Base-by-base conservation (phyloP, 2,113 vertebrate genomes). In the Piprites chloris region DNA sequence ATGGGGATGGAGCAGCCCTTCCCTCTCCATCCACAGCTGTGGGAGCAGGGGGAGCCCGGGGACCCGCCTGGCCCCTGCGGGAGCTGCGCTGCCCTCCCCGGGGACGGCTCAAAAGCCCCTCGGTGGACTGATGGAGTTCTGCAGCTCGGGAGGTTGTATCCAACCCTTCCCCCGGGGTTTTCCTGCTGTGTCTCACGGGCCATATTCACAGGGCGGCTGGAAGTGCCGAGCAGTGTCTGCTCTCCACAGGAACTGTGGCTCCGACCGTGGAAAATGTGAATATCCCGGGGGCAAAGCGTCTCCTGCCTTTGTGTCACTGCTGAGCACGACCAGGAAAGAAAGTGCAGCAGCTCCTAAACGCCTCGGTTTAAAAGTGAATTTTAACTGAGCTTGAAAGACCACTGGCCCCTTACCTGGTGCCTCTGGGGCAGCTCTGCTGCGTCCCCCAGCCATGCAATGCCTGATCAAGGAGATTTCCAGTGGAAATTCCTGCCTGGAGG, bases 111-210 rank as follows among this genome's bases (percentile, higher is more conserved):
- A 19, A 37, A 66, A 16, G 49, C 7, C 58, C 86, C 66, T 68
- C 2, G 0, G 11, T 0, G 11, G 69, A 8, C 14, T 2, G 1
- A 4, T 0, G 1, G 71, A 80, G 66, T 85, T 52, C 68, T 24
- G 82, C 47, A 52, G 16, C 4, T 12, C 2, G 6, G 1, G 20
- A 74, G 47, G 58, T 44, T 2, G 1, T 2, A 21, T 12, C 85
- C 15, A 0, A 22, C 84, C 65, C 56, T 94, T 84, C 22, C 67
- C 44, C 9, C 17, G 65, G 0, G 41, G 15, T 41, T 77, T 77
- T 53, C 42, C 87, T 16, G 22, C 81, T 24, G 24, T 21, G 47
- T n/a, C 65, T 49, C 13, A 0, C 3, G 52, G 53, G 87, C 32
- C 6, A 1, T 14, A 6, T 53, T n/a, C 58, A 3, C 2, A 0